Base-by-base conservation (phyloP, 2,888 invertebrate genomes). In the Drosophila neotestacea region DNA sequence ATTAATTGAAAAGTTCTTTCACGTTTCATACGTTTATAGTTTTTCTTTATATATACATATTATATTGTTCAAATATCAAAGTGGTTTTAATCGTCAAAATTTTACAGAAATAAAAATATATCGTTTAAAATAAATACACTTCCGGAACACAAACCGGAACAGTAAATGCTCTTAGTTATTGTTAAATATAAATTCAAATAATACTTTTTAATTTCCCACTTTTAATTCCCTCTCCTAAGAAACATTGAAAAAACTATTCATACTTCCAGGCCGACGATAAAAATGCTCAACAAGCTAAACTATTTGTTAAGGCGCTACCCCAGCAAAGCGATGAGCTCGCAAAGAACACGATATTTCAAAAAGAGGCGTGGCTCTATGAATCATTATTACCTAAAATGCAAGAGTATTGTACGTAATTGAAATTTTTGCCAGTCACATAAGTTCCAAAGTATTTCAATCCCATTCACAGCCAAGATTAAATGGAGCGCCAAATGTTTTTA, bases 401-500 rank as follows among this genome's bases (percentile, higher is more conserved):
- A 36, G 39, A 55, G 10, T 82, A 70, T 56, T 85, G 91, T 91
- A 51, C 46, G 84, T 78, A 60, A 4, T 7, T 9, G 0, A 3
- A 1, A 1, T 11, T 10, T 30, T 2, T 7, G 9, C n/a, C 28
- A 6, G 27, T 51, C 10, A 27, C 1, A 4, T 4, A 10, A 0
- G 4, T 6, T n/a, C 9, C 16, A 9, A 13, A 32, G 28, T 16
- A 10, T 9, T 36, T 51, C 0, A 39, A n/a, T 38, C 11, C 5
- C 16, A 6, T 52, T 73, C 1, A 6, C 58, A 84, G 84, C 82
- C 9, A 60, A 38, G 0, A 13, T 68, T 4, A 87, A 79, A 69
- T 91, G 91, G 91, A 77, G 82, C 4, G 90, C 93, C 6, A 77
- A 85, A 36, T 91, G 91, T 58, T 92, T 88, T 61, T 90, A 90